phyloP scores from a whole-genome alignment of 2,888 invertebrate genomes.

The Meliscaeva auricollis region DNA sequence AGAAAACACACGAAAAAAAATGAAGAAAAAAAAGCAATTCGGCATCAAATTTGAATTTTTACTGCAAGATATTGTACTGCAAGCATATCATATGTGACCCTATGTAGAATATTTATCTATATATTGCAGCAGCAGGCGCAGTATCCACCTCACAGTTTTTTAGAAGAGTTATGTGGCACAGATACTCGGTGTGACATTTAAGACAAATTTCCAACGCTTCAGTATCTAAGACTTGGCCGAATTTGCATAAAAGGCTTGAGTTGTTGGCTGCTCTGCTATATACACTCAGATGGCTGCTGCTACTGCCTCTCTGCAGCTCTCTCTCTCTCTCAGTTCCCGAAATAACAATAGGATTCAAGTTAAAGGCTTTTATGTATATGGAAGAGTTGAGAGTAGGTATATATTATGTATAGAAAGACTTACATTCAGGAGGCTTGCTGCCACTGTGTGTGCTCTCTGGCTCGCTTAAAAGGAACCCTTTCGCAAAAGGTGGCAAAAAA shows the following conservation, averaged over 20 bases:
- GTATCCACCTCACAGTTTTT: slow-evolving; percentile 46
- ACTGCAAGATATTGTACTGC: slow-evolving; percentile 37
- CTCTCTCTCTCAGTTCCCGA: slow-evolving; percentile 33
- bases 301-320: neutral
- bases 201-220: slow-evolving; percentile 75
- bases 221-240: slow-evolving; percentile 67
- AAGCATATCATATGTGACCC: neutral
- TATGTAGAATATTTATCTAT: neutral
- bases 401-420: neutral
- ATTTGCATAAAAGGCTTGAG: slow-evolving; percentile 72
- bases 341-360: slow-evolving; percentile 70
- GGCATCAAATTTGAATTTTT: slow-evolving; percentile 45
- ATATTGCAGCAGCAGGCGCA: slow-evolving; percentile 50
- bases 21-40: slow-evolving; percentile 21
- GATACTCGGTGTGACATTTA: slow-evolving; percentile 68
- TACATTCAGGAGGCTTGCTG: slow-evolving; percentile 25
- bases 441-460: slow-evolving; percentile 23
- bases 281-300: neutral
- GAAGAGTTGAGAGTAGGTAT: no score
- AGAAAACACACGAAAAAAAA: neutral
- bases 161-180: slow-evolving; percentile 69
- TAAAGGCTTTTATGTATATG: slow-evolving; percentile 33
- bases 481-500: slow-evolving; percentile 70
- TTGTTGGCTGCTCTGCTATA: slow-evolving; percentile 8
- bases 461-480: slow-evolving; percentile 50